Evolutionary conservation across 2,797 vertebrate genomes (phyloP), one percentile per base, ranked within the genome.

Genomic region (Tympanoctomys barrerae): DNA sequence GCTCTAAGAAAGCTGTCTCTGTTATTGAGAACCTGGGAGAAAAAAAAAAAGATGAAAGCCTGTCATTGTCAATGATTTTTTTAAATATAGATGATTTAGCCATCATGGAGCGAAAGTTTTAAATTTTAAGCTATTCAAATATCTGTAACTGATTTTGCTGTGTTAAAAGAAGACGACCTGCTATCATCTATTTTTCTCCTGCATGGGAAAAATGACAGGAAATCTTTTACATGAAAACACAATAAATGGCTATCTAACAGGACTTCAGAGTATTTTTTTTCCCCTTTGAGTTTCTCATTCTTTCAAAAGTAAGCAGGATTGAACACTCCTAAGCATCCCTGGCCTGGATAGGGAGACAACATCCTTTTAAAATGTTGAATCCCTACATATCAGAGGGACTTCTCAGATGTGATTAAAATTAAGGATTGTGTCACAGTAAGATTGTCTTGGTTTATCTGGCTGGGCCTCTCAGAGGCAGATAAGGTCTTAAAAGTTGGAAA

Each of bases 71-170:
- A 71, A 68, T 26, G 11, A 4, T 31, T 42, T 87, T 66, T 75
- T 36, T 28, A 77, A 59, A 80, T 39, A 46, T 42, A 81, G 10
- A 42, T 71, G 68, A 90, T 64, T 82, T 73, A 79, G 54, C 81
- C 75, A 70, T 10, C 80, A 86, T 79, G 2, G 24, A 24, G 64
- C 57, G 18, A 96, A 91, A 49, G 16, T 94, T 94, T 94, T 42
- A 39, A 42, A 70, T 88, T 71, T 66, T 52, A 80, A 70, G 57
- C 33, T 87, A 6, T 36, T 52, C 33, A 91, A 52, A 93, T 89
- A 33, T 33, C n/a, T 89, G 0, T 68, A 78, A 90, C 31, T n/a
- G 46, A 91, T 61, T 89, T 86, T 54, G 33, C 6, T 86, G 73
- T 90, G 70, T 66, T 78, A 90, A 92, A 94, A 86, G n/a, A 21